These are phyloP conservation scores for Pristionchus mayeri DNA, from an alignment of 2,888 invertebrate genomes.

Conservation along the genomic window DNA sequence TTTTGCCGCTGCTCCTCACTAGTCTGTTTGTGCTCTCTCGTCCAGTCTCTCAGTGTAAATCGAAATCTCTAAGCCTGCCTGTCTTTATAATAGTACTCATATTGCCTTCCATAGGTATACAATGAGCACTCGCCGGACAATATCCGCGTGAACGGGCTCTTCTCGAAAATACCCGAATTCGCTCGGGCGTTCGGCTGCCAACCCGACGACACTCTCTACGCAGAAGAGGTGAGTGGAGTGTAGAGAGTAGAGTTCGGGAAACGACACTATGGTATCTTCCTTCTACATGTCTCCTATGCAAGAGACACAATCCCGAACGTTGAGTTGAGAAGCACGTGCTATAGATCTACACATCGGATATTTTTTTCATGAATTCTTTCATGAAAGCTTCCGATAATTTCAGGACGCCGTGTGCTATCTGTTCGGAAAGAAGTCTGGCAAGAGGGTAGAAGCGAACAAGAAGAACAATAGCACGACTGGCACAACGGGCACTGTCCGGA, in stretches of 20 bases:
- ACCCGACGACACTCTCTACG: neutral
- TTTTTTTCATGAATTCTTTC: neutral
- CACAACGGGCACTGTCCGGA: neutral
- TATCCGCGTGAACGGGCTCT: conserved; percentile 28
- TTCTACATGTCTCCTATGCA: too few species aligned
- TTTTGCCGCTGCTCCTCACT: too few species aligned
- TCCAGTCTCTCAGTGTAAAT: too few species aligned
- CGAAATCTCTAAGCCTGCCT: too few species aligned
- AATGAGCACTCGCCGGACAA: conserved; percentile 36
- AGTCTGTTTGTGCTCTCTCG: too few species aligned
- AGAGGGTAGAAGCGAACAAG: too few species aligned
- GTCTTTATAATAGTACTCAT: too few species aligned
- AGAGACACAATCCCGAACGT: neutral
- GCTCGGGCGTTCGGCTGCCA: neutral
- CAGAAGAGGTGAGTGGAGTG: neutral
- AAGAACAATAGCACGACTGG: neutral
- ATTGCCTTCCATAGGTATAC: neutral
- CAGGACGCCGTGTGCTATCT: neutral
- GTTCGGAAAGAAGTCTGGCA: conserved; percentile 8
- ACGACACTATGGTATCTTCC: too few species aligned
- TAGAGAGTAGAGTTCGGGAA: too few species aligned
- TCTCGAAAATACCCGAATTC: conserved; percentile 27
- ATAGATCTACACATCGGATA: neutral
- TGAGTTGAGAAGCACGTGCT: neutral
- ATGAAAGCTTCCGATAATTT: neutral